phyloP scores from a whole-genome alignment of 2,113 vertebrate species.

The Crotalus viridis region DNA sequence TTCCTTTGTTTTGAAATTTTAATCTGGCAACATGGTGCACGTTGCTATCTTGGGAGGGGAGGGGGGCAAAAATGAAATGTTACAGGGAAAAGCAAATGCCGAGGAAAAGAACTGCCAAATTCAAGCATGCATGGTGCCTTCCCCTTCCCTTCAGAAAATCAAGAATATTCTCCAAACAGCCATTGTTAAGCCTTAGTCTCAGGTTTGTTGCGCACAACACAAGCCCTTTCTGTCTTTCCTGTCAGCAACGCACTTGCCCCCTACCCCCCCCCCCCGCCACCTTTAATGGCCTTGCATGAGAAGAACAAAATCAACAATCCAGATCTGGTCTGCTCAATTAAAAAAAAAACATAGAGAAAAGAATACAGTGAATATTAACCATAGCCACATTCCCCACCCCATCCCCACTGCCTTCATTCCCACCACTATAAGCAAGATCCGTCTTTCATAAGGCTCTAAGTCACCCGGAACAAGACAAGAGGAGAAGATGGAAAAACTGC shows the following conservation, averaged over 20 bases:
- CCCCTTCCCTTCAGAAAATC: neutral
- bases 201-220: rapidly evolving
- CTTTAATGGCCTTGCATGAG: constrained; percentile 31
- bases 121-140: neutral
- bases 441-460: constrained; percentile 34
- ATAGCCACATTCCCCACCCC: neutral
- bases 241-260: neutral
- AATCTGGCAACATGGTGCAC: neutral
- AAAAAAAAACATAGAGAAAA: neutral
- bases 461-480: constrained; percentile 26
- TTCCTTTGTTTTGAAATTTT: constrained; percentile 29
- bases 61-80: neutral
- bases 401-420: neutral
- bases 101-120: constrained; percentile 22
- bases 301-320: constrained; percentile 14
- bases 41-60: neutral
- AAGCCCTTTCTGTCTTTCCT: neutral
- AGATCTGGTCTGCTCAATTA: constrained; percentile 25
- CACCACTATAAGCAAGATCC: neutral
- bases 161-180: neutral
- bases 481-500: constrained; percentile 40
- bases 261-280: no score
- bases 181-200: neutral
- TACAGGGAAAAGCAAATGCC: constrained; percentile 1
- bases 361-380: neutral